phyloP scores from a whole-genome alignment of 2,113 vertebrate genomes.

The cattle (Bos taurus) region DNA sequence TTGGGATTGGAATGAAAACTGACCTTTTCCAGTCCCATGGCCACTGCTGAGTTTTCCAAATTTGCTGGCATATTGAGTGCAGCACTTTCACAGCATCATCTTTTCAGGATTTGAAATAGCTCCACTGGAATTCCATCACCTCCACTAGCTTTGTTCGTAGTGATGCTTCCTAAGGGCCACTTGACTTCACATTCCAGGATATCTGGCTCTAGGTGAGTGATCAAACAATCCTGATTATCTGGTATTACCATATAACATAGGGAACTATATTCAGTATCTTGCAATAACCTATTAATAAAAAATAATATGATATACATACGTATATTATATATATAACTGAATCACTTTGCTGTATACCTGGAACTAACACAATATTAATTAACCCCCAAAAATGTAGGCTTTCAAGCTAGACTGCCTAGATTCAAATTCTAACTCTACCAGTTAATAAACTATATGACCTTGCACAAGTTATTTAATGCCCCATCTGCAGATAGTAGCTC shows the following conservation, averaged over 20 bases:
- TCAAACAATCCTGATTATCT: neutral
- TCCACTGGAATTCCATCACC: neutral
- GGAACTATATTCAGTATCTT: neutral
- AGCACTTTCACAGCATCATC: neutral
- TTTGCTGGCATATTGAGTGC: neutral
- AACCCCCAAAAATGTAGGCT: accelerated
- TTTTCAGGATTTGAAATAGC: neutral
- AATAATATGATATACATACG: neutral
- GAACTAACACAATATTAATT: neutral
- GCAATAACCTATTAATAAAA: neutral
- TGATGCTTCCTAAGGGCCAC: neutral
- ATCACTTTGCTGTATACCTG: neutral
- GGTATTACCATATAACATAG: neutral
- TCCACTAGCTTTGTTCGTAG: neutral
- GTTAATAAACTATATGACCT: neutral
- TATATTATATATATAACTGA: neutral
- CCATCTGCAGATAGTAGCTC: neutral
- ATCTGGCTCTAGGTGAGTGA: neutral
- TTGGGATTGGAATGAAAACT: neutral
- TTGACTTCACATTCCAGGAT: neutral
- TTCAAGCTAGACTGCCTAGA: neutral
- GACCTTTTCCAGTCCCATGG: neutral
- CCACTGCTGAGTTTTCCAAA: neutral
- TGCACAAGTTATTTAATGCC: neutral
- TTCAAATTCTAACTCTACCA: neutral